Conservation (phyloP, 2,113 vertebrate genomes). For the Cavia aperea region DNA sequence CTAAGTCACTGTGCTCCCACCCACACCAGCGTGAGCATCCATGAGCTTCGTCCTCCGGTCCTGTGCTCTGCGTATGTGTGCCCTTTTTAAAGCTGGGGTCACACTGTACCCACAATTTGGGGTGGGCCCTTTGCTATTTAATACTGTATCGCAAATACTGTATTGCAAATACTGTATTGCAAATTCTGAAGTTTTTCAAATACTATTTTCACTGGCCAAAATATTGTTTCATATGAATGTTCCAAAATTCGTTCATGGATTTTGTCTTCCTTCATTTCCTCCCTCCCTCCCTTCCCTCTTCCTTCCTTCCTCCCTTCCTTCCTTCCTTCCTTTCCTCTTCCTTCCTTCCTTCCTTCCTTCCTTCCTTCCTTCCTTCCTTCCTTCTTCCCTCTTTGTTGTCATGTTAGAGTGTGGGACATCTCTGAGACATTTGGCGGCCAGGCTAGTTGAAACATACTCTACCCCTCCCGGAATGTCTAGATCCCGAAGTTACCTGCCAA, state of each 20-base stretch:
- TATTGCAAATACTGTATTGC: neutral
- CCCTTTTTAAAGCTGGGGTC: neutral
- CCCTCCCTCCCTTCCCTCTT: neutral
- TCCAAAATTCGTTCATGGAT: neutral
- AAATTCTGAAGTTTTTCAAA: conserved; percentile 20
- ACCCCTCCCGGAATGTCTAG: neutral
- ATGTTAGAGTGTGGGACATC: neutral
- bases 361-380: neutral
- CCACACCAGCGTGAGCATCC: neutral
- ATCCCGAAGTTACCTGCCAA: too few species aligned
- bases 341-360: neutral
- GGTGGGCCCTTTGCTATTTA: neutral
- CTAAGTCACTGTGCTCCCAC: neutral
- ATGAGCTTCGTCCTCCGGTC: neutral
- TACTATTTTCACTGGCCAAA: neutral
- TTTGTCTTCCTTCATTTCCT: neutral
- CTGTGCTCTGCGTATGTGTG: neutral
- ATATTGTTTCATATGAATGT: neutral
- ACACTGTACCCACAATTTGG: neutral
- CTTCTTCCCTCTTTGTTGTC: too few species aligned
- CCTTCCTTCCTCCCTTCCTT: neutral
- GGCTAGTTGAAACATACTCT: neutral
- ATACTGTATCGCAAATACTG: neutral
- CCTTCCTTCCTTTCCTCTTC: too few species aligned
- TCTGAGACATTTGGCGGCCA: neutral